These are phyloP conservation scores for Corydoras sp. DNA, from an alignment of 2,113 vertebrate species.

Conservation along the genomic window DNA sequence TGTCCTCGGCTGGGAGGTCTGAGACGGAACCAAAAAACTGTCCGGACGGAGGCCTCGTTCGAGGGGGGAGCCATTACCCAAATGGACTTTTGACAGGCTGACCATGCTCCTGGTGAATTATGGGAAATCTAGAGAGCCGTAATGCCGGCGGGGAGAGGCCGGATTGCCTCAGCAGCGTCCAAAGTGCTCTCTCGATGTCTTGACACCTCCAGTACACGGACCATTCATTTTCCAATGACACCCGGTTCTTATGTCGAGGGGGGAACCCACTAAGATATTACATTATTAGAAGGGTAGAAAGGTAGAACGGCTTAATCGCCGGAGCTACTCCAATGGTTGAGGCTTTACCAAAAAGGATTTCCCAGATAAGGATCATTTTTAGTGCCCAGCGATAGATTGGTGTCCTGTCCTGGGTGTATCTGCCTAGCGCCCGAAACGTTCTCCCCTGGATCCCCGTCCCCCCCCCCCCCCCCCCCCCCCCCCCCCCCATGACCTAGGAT, in stretches of 20 bases:
- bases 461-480: too few species aligned
- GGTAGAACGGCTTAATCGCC: too few species aligned
- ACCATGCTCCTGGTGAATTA: conserved; percentile 27
- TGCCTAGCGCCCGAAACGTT: too few species aligned
- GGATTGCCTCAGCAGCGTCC: conserved; percentile 10
- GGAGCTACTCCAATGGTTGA: too few species aligned
- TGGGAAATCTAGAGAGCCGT: conserved; percentile 23
- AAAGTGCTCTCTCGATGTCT: conserved; percentile 15
- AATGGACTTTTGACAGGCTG: conserved; percentile 38
- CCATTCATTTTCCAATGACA: not conserved
- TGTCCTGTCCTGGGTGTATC: too few species aligned
- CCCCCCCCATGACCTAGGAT: too few species aligned
- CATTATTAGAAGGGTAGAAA: not conserved
- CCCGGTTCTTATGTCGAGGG: not conserved
- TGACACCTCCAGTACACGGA: not conserved
- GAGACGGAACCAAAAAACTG: conserved; percentile 20
- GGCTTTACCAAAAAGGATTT: too few species aligned
- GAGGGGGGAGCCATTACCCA: conserved; percentile 37
- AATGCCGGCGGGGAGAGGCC: conserved; percentile 18
- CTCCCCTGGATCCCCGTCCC: too few species aligned
- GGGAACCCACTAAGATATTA: not conserved
- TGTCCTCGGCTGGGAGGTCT: conserved; percentile 42
- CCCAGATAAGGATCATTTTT: too few species aligned
- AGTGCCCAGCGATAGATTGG: too few species aligned
- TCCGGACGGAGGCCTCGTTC: conserved; percentile 23